Evolutionary conservation across 2,113 vertebrate genomes (phyloP).

Genomic region (Gopherus evgoodei): DNA sequence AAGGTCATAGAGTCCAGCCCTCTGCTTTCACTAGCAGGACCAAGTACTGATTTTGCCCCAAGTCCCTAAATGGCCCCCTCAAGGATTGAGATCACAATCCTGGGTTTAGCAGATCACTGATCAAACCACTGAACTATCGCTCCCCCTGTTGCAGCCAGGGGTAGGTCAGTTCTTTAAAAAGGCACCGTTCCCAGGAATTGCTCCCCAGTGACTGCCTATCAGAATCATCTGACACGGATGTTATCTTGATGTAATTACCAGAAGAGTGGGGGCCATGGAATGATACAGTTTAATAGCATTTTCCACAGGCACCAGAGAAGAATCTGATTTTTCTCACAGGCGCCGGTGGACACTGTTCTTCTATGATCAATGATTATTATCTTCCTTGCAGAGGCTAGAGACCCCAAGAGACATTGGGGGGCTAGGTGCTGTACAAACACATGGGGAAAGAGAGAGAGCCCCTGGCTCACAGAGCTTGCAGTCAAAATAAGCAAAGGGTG

Average conservation of each 20-base stretch:
- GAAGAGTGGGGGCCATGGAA: conserved; percentile 30
- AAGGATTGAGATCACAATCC: too few relatives aligned
- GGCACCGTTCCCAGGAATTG: conserved; percentile 25
- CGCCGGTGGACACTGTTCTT: background rate
- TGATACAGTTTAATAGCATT: background rate
- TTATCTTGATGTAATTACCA: background rate
- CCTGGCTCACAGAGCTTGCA: background rate
- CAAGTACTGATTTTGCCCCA: too few relatives aligned
- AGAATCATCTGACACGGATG: conserved; percentile 37
- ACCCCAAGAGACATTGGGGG: background rate
- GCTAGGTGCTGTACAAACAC: background rate
- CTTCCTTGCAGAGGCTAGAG: background rate
- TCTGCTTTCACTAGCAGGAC: too few relatives aligned
- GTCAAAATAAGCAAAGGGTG: rapidly evolving
- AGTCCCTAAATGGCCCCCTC: too few relatives aligned
- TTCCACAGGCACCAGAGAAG: background rate
- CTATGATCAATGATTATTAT: background rate
- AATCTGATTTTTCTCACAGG: background rate
- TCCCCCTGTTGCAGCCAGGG: background rate
- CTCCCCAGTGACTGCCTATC: conserved; percentile 15
- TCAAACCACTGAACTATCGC: too few relatives aligned
- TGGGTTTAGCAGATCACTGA: too few relatives aligned
- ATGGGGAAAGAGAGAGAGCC: background rate
- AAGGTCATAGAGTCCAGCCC: too few relatives aligned
- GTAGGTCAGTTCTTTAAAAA: background rate